Percentiles rank a stretch among this genome's conserved stretches.
phyloP scores from a whole-genome alignment of 2,888 invertebrate genomes.

The Junonia oenone region DNA sequence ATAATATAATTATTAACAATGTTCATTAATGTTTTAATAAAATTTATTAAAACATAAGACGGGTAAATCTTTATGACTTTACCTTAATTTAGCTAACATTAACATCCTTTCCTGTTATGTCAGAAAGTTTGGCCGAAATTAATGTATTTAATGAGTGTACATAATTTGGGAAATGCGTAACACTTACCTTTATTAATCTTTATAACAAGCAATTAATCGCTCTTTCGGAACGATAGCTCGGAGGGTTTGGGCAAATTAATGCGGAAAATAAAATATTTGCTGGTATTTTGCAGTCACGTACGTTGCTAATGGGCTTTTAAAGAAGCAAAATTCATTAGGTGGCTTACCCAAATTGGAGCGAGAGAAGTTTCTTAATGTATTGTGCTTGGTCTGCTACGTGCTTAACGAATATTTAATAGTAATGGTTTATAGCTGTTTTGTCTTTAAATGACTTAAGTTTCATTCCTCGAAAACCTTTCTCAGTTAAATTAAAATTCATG shows the following conservation, averaged over 20 bases:
- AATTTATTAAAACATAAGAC: no score
- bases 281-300: conserved; percentile 41
- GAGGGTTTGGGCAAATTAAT: conserved; percentile 26
- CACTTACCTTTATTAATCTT: conserved; percentile 24
- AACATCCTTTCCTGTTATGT: not conserved
- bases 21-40: no score
- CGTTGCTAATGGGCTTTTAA: conserved; percentile 41
- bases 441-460: no score
- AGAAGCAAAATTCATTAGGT: conserved; percentile 41
- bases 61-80: not conserved
- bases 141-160: conserved; percentile 13
- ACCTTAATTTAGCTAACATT: not conserved
- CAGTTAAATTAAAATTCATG: no score
- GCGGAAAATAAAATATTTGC: conserved; percentile 30
- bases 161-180: conserved; percentile 15
- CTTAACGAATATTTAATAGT: conserved; percentile 16
- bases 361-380: conserved; percentile 32
- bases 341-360: conserved; percentile 33
- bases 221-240: conserved; percentile 20
- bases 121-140: conserved; percentile 6
- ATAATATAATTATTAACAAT: no score
- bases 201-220: conserved; percentile 26
- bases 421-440: not conserved
- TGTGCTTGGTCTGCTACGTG: conserved; percentile 20
- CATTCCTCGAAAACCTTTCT: no score